Conservation (phyloP, 2,888 invertebrate genomes). For the Clivina fossor region DNA sequence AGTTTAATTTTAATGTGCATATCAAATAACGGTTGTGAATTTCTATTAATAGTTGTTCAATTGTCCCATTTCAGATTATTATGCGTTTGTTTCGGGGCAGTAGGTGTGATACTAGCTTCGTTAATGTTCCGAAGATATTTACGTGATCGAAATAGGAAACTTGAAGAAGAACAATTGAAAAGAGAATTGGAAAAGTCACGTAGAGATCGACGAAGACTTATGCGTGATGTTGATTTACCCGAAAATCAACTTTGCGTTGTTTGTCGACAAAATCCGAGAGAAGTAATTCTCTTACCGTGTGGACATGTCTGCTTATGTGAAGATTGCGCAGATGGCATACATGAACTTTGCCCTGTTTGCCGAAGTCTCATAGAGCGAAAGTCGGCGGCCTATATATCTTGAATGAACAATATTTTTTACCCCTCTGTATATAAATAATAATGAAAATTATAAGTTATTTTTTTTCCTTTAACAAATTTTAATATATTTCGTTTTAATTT, state of each 20-base stretch:
- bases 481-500: too few species aligned
- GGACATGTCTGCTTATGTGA: constrained; percentile 90
- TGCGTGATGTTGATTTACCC: constrained; percentile 63
- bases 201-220: constrained; percentile 65
- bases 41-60: too few species aligned
- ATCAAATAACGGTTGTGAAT: too few species aligned
- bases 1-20: too few species aligned
- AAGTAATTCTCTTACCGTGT: constrained; percentile 84
- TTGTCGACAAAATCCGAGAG: constrained; percentile 82
- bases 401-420: too few species aligned
- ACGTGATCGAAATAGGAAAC: constrained; percentile 55
- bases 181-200: constrained; percentile 67
- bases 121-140: constrained; percentile 56
- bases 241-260: constrained; percentile 78
- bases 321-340: constrained; percentile 75
- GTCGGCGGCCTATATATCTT: constrained; percentile 70
- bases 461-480: too few species aligned
- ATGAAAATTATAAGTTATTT: too few species aligned
- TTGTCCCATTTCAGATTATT: constrained; percentile 52
- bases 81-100: constrained; percentile 58
- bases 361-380: constrained; percentile 67
- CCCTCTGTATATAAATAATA: too few species aligned
- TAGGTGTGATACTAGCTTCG: constrained; percentile 58
- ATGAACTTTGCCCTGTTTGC: constrained; percentile 77
- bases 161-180: constrained; percentile 61